Evolutionary conservation across 2,113 vertebrate genomes (phyloP), one percentile per base, ranked within the genome.

Genomic region (Psettodes erumei): DNA sequence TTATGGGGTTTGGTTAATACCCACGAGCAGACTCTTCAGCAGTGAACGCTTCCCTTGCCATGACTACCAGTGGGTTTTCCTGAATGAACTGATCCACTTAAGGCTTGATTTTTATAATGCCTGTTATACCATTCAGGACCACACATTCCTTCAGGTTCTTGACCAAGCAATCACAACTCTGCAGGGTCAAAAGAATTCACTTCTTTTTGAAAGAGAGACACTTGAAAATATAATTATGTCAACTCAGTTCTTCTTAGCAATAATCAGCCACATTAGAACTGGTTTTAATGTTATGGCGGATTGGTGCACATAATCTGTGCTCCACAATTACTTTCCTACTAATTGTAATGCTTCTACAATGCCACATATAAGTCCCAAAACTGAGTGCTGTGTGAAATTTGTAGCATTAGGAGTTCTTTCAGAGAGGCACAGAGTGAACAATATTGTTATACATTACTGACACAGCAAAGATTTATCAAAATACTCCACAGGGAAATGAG

Each of bases 71-170:
- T 63, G 73, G 83, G 65, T 63, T 83, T 84, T 81, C 71, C 74
- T 65, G 65, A 78, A 87, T 77, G 75, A 90, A 86, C 64, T 68
- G 69, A 90, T 90, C 79, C 82, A 91, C 86, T 92, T 88, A 82
- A 76, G 66, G 25, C 68, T 63, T 84, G 51, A 80, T 81, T 72
- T 75, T 38, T 80, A 32, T 68, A 83, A 75, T 87, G 79, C 75
- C 59, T 60, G 35, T 64, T 60, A 28, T 42, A 50, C 69, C 63
- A 71, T 83, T 43, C 18, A 32, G 62, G 45, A 64, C 54, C 61
- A 35, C 19, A 51, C n/a, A 6, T 75, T 47, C 27, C 37, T 63
- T 53, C 11, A 54, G 27, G 37, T 78, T 51, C 27, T 72, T 61
- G 51, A 79, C 30, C 45, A 38, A 30, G 21, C 21, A 47, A 61